A percentile compares a stretch with the other conserved stretches of the same genome.
These are phyloP conservation scores for Sarcoramphus papa DNA, from an alignment of 2,797 vertebrate genomes.

Conservation along the genomic window DNA sequence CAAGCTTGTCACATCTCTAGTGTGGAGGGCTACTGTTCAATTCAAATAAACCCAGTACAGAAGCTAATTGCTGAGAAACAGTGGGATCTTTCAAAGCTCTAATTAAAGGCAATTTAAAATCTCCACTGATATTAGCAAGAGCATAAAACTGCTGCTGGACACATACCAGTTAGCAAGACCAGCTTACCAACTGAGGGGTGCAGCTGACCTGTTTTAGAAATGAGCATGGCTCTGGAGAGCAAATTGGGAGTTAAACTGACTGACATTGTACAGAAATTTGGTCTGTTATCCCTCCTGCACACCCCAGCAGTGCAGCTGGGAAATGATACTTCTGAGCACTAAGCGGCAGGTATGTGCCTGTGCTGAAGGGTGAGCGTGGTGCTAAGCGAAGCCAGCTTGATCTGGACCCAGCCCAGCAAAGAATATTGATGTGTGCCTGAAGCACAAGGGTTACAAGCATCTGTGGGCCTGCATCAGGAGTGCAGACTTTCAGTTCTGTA, in stretches of 20 bases:
- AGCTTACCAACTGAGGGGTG: background rate
- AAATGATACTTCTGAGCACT: background rate
- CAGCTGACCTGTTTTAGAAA: background rate
- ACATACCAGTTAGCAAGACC: background rate
- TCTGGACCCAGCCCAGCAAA: background rate
- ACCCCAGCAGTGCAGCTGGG: background rate
- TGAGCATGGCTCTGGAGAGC: background rate
- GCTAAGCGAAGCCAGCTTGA: background rate
- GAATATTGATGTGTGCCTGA: background rate
- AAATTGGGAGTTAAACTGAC: background rate
- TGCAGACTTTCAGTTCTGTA: background rate
- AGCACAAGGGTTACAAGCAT: background rate
- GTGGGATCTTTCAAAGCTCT: background rate
- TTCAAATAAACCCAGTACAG: background rate
- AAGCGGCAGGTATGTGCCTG: background rate
- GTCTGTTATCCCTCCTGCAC: background rate
- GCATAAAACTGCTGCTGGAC: background rate
- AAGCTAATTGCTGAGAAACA: background rate
- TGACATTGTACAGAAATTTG: background rate
- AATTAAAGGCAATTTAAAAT: background rate
- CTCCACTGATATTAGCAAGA: background rate
- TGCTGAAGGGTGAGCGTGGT: background rate
- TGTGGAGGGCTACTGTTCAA: background rate
- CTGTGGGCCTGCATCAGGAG: background rate
- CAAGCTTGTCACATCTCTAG: background rate